Percentiles rank a stretch among this genome's conserved stretches.
These are phyloP conservation scores for Paratrypauchen microcephalus DNA, from an alignment of 2,797 vertebrate species.

Conservation along the genomic window DNA sequence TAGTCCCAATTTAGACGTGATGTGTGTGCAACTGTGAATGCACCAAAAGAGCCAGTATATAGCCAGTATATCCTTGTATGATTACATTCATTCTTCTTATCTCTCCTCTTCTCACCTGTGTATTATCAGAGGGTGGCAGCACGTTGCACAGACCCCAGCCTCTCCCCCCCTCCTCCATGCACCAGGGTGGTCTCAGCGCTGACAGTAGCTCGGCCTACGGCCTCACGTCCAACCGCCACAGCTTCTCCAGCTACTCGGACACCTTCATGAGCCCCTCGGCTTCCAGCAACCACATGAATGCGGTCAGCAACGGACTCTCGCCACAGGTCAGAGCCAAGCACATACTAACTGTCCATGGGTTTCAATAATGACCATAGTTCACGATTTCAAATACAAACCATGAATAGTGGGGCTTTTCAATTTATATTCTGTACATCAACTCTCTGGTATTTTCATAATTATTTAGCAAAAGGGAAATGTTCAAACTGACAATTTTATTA, in stretches of 20 bases:
- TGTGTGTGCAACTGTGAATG: neutral
- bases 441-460: no score
- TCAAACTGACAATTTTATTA: no score
- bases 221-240: slow-evolving; percentile 87
- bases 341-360: neutral
- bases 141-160: slow-evolving; percentile 97
- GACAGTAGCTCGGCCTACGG: slow-evolving; percentile 89
- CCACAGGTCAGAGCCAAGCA: slow-evolving; percentile 85
- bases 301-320: slow-evolving; percentile 95
- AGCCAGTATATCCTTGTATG: neutral
- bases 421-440: no score
- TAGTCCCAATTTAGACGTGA: neutral
- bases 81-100: neutral
- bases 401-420: no score
- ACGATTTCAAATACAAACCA: no score
- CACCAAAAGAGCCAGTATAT: neutral
- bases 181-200: slow-evolving; percentile 90
- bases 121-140: slow-evolving; percentile 87
- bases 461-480: no score
- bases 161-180: slow-evolving; percentile 96
- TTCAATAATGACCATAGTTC: no score
- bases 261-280: slow-evolving; percentile 95
- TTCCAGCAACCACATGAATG: slow-evolving; percentile 95
- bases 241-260: slow-evolving; percentile 98
- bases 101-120: slow-evolving; percentile 11